Evolutionary conservation across 2,797 vertebrate species (phyloP).

Genomic region (Amazonetta brasiliensis): DNA sequence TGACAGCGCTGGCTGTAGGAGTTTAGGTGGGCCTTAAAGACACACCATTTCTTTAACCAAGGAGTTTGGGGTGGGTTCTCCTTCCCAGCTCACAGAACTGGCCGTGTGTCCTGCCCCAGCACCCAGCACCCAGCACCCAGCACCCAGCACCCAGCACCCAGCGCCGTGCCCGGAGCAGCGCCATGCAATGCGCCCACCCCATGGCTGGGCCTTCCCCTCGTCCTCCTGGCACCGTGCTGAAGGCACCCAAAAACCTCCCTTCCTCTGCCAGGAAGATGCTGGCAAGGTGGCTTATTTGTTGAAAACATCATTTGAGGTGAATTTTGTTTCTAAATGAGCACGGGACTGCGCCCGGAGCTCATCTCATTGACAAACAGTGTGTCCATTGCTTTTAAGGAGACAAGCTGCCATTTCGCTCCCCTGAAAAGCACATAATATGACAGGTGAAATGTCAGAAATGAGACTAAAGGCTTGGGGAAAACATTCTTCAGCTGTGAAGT

Average conservation of each 20-base stretch:
- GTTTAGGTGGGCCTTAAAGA: conserved; percentile 30
- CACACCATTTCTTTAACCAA: not conserved
- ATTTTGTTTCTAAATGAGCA: not conserved
- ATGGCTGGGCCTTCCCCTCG: too few species aligned
- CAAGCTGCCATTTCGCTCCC: not conserved
- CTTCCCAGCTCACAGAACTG: not conserved
- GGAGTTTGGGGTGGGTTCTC: not conserved
- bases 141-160: too few species aligned
- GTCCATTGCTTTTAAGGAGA: not conserved
- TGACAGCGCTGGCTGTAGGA: conserved; percentile 74
- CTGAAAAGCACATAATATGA: not conserved
- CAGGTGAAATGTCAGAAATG: not conserved
- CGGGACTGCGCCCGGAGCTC: not conserved
- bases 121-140: too few species aligned
- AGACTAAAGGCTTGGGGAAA: not conserved
- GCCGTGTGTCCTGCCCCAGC: not conserved
- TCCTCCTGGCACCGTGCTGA: not conserved
- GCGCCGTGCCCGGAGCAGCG: too few species aligned
- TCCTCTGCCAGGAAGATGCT: not conserved
- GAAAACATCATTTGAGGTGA: not conserved
- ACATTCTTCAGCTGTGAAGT: not conserved
- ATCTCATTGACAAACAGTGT: not conserved
- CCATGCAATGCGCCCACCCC: too few species aligned
- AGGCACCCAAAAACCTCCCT: rapidly evolving
- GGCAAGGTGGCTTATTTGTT: not conserved